Base-by-base conservation (phyloP, 2,797 vertebrate species). In the Rhinella marina region DNA sequence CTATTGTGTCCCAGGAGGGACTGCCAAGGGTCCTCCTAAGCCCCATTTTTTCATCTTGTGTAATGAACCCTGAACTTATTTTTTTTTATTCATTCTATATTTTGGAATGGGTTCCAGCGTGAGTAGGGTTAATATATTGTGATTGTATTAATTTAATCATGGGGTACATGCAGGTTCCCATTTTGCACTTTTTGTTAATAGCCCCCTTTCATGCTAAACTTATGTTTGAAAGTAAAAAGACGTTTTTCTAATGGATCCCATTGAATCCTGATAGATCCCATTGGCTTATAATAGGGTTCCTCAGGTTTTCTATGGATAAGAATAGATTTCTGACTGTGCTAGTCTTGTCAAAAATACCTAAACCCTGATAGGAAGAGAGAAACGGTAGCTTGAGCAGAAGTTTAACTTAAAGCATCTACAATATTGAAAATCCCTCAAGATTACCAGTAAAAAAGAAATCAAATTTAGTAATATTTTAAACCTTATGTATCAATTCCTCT, bases 391-490 rank as follows among this genome's bases (percentile, higher is more conserved):
- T 73, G 70, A 48, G 21, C 17, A 73, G 8, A 48, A 2, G 17
- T 9, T 11, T 21, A 41, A 12, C 17, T 29, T 14, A 70, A 70
- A 4, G 25, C 3, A 59, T 17, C 1, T 7, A 62, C 9, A 76
- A 7, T n/a, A 2, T 50, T 50, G 48, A 76, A 76, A 76, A 50
- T 52, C 19, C 50, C 27, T 25, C 7, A 25, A 56, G 52, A 56
- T 78, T 56, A 29, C 54, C 54, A 79, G 16, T 79, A 57, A 29
- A 57, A 79, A 79, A 56, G 17, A 6, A 77, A 7, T 0, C 19
- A 59, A 79, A 79, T 56, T 25, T 25, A 77, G 27, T 81, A 62
- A 62, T 32, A 23, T 21, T 21, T 75, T 62, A 62, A 29, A 81
- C 2, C 72, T 21, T 48, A 48, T 12, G 27, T 61, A 61, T 32